These are phyloP conservation scores for Oxyscelio sp. DNA, from an alignment of 2,888 invertebrate genomes.

Conservation along the genomic window DNA sequence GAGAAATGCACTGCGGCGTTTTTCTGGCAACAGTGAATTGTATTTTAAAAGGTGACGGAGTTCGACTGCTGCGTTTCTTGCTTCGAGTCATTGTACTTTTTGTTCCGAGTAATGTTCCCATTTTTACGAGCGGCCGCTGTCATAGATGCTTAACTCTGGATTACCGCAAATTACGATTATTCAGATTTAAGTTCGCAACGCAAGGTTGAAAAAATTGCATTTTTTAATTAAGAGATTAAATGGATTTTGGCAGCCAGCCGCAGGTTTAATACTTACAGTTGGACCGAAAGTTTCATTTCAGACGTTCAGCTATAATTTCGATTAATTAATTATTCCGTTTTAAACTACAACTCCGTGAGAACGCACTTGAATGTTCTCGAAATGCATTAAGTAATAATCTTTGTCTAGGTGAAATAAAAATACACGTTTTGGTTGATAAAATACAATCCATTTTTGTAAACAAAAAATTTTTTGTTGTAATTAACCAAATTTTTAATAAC, in stretches of 20 bases:
- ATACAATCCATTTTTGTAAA: too few relatives aligned
- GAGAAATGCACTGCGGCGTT: neutral
- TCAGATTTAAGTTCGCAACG: slow-evolving; percentile 2
- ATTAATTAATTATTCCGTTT: neutral
- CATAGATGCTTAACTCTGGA: neutral
- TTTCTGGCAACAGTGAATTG: slow-evolving; percentile 21
- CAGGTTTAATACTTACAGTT: neutral
- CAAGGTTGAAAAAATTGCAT: slow-evolving; percentile 8
- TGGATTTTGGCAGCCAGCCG: neutral
- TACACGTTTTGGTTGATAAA: too few relatives aligned
- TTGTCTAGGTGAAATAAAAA: neutral
- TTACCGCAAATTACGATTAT: slow-evolving; percentile 20
- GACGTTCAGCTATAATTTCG: neutral
- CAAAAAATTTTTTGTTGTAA: too few relatives aligned
- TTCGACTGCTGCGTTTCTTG: neutral
- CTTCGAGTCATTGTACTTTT: neutral
- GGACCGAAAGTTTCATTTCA: neutral
- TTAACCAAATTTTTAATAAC: too few relatives aligned
- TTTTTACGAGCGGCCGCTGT: neutral
- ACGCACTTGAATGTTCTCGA: neutral
- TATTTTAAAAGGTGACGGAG: slow-evolving; percentile 13
- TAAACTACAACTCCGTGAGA: neutral
- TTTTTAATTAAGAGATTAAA: slow-evolving; percentile 10
- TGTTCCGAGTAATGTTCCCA: neutral
- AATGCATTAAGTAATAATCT: neutral